phyloP scores from a whole-genome alignment of 2,888 invertebrate genomes.

The Chrysopilus asiliformis region DNA sequence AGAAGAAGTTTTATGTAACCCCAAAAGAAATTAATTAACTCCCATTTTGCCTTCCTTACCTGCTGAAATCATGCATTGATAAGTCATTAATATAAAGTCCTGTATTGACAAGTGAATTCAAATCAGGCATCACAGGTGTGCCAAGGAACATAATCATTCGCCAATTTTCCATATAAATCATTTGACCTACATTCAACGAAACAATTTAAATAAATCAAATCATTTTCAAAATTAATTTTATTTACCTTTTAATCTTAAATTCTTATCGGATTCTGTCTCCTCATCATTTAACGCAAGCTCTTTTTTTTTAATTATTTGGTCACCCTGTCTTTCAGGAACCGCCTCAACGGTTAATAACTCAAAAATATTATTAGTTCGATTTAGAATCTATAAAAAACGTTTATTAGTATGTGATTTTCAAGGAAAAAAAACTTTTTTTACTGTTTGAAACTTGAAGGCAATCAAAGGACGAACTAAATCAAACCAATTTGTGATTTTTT shows the following conservation, averaged over 20 bases:
- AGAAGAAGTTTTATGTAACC: too few species aligned
- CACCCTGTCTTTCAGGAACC: slow-evolving; percentile 53
- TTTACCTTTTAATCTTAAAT: slow-evolving; percentile 64
- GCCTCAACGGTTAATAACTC: slow-evolving; percentile 83
- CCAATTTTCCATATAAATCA: slow-evolving; percentile 99
- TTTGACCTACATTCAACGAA: slow-evolving; percentile 61
- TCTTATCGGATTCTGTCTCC: slow-evolving; percentile 55
- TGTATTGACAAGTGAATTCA: slow-evolving; percentile 81
- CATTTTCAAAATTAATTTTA: background rate
- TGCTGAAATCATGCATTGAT: slow-evolving; percentile 98
- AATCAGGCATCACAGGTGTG: slow-evolving; percentile 90
- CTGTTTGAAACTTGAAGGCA: slow-evolving; percentile 88
- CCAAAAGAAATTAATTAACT: too few species aligned
- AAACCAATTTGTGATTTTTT: slow-evolving; percentile 85
- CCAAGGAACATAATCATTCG: slow-evolving; percentile 94
- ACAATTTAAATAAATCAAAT: background rate
- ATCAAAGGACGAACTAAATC: slow-evolving; percentile 83
- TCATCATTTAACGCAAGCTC: slow-evolving; percentile 43
- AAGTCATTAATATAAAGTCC: slow-evolving; percentile 95
- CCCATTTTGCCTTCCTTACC: too few species aligned
- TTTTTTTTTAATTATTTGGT: slow-evolving; percentile 40
- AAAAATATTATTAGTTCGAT: slow-evolving; percentile 93
- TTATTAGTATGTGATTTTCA: background rate
- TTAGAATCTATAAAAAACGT: slow-evolving; percentile 56
- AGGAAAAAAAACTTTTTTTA: slow-evolving; percentile 39